Conservation (phyloP, 1,140 invertebrate species). For the Drosophila kohkoa region DNA sequence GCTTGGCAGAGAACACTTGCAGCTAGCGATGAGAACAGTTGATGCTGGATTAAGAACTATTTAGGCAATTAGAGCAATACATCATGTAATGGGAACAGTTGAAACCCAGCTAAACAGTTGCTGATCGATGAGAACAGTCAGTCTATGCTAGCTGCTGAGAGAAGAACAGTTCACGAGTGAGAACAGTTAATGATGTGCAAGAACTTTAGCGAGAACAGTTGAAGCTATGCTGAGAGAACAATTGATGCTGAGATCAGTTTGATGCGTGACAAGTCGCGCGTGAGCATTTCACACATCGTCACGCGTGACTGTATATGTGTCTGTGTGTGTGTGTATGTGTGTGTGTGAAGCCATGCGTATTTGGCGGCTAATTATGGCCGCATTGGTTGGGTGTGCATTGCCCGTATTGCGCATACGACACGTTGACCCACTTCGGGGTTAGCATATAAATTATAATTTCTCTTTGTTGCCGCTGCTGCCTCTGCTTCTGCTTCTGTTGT, state of each 20-base stretch:
- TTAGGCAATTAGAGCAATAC: too few species aligned
- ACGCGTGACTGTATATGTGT: slow-evolving; percentile 3
- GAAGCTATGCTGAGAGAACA: neutral
- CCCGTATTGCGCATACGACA: slow-evolving; percentile 67
- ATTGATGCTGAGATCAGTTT: neutral
- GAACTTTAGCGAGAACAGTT: neutral
- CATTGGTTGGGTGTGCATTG: slow-evolving; percentile 19
- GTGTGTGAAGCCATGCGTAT: slow-evolving; percentile 39
- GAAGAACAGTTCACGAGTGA: neutral
- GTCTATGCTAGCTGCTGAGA: too few species aligned
- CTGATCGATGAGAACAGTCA: too few species aligned
- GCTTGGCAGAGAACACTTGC: neutral
- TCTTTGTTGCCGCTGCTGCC: slow-evolving; percentile 19
- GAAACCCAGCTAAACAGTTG: too few species aligned
- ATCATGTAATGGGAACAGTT: too few species aligned
- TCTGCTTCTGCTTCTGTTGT: slow-evolving; percentile 31
- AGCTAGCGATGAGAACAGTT: too few species aligned
- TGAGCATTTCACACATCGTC: slow-evolving; percentile 18
- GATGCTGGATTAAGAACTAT: too few species aligned
- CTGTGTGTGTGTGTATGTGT: neutral
- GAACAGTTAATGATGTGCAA: neutral
- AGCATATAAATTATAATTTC: slow-evolving; percentile 49
- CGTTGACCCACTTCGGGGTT: slow-evolving; percentile 63
- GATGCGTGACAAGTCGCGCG: slow-evolving; percentile 20
- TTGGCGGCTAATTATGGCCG: slow-evolving; percentile 46